phyloP scores from a whole-genome alignment of 2,888 invertebrate genomes.

The Lycaena phlaeas region DNA sequence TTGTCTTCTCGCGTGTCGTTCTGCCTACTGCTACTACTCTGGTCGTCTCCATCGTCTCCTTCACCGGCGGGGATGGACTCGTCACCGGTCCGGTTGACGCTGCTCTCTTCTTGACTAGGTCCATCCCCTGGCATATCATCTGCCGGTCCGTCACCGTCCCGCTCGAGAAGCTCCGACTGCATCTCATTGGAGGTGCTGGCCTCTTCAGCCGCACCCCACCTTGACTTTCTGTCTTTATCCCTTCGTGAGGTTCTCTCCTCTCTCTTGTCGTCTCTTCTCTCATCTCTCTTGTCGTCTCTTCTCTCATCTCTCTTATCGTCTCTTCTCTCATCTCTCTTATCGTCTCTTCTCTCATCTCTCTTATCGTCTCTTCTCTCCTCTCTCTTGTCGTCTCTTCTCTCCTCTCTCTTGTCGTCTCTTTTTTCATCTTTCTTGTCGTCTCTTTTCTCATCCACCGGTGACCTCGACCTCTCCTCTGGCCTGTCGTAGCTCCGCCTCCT shows the following conservation, averaged over 20 bases:
- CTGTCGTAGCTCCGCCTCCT: constrained; percentile 48
- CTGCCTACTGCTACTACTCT: too few species aligned
- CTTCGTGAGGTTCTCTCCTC: constrained; percentile 30
- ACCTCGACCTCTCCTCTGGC: too few species aligned
- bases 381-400: constrained; percentile 45
- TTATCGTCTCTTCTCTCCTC: constrained; percentile 36
- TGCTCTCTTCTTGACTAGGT: not conserved
- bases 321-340: constrained; percentile 50
- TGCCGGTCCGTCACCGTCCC: too few species aligned
- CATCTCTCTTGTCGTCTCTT: constrained; percentile 29
- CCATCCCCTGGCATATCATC: too few species aligned
- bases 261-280: constrained; percentile 47
- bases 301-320: constrained; percentile 38
- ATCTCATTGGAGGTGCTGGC: too few species aligned
- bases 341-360: constrained; percentile 51
- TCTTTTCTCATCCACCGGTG: too few species aligned
- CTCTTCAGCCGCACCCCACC: constrained; percentile 58
- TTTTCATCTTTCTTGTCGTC: too few species aligned
- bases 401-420: constrained; percentile 39
- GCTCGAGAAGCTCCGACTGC: too few species aligned
- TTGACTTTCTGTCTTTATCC: constrained; percentile 55
- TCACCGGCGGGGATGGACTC: not conserved
- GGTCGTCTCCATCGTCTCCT: too few species aligned
- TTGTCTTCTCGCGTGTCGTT: not conserved
- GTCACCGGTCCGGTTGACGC: constrained; percentile 3